Base-by-base conservation (phyloP, 2,797 vertebrate species). In the Dicrostonyx torquatus region DNA sequence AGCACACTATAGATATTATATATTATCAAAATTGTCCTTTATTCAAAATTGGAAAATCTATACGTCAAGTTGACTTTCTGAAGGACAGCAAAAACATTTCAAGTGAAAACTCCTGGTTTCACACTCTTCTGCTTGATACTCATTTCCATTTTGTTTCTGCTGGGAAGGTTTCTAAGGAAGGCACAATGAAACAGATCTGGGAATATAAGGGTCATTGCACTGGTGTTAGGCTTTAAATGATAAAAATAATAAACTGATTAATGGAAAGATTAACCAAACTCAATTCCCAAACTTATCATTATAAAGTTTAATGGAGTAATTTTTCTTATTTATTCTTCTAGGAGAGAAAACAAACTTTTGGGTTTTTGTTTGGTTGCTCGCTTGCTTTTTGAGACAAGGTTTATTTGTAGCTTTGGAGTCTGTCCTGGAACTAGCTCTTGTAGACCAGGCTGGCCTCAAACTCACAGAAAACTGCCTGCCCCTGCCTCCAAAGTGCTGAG, bases 11-110 rank as follows among this genome's bases (percentile, higher is more conserved):
- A 48, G 31, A 66, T 77, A 94, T 34, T 20, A 5, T 70, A 90
- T 55, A 53, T 75, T 40, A 75, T 53, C 9, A 91, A 87, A 89
- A 91, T 60, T 55, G 18, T 80, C n/a, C 87, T 68, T 94, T 90
- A 93, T 86, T n/a, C 24, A 78, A 95, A 29, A 58, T 45, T 64
- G 55, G 70, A 58, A 70, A 68, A 48, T 94, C n/a, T 34, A 66
- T 9, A 62, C 31, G 53, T 87, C 48, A 92, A 91, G 87, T 79
- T 93, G 93, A 70, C 94, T 96, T 96, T 85, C 88, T 89, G 93
- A 84, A 84, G 2, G 53, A 5, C 6, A 20, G 20, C 62, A 80
- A 87, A 70, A 94, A n/a, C 0, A 58, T 75, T 91, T 83, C 64
- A 85, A 84, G 34, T 68, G 22, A 93, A 84, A 43, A 73, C 37